Evolutionary conservation across 2,888 invertebrate species (phyloP), one percentile per base, ranked within the genome.

Genomic region (Mechanitis messenoides): DNA sequence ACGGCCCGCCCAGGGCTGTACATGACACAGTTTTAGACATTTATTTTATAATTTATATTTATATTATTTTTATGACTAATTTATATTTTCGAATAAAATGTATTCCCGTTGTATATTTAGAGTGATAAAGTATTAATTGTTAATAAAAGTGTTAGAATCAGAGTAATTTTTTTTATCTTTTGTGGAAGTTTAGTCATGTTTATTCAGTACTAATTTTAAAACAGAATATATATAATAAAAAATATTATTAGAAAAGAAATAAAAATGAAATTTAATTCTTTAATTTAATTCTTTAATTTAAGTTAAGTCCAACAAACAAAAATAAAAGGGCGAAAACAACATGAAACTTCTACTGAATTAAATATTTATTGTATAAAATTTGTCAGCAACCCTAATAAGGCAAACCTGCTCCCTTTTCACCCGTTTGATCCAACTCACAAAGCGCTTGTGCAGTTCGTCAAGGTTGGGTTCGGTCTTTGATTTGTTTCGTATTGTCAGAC

Each of bases 1-100:
- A 67, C 59, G 66, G 58, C 61, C 62, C 56, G 60, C 58, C 59
- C 56, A 59, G 61, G 60, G 66, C 54, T 65, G 64, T 54, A 33
- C 62, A 66, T 65, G 63, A 60, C 56, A 46, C 31, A 60, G 33
- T 57, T 50, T 50, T 50, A 50, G 3, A 28, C 9, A n/a, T 31
- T 31, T 58, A 59, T 58, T 56, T 55, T 61, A 53, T 33, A 53
- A 54, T 53, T 50, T 33, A 28, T 50, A 46, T 35, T 47, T 9
- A 2, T 33, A 46, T 4, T 46, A 46, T 45, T 35, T 12, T 33
- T 47, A 1, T 31, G 3, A 53, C 6, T 20, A 20, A 31, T 50
- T 3, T 7, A 9, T 50, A 31, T 31, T 50, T 2, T 31, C 6
- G 6, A 50, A 7, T 50, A 6, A 50, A 50, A 50, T 28, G 28